Percentiles rank a stretch among this genome's conserved stretches.
Conservation (phyloP, 2,888 invertebrate species). For the Pocota personata region DNA sequence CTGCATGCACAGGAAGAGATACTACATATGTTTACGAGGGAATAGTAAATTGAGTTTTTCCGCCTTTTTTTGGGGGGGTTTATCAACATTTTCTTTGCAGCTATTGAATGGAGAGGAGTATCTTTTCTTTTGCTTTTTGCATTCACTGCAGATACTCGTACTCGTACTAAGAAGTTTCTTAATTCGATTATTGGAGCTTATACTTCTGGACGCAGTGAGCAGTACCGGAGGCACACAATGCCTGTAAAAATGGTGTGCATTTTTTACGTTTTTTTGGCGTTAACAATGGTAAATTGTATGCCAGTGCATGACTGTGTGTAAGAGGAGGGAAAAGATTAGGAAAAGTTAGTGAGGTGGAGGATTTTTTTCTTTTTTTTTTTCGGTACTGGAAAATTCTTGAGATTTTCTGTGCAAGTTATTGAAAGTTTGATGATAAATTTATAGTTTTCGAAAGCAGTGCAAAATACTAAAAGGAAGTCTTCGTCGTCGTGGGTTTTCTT, state of each 20-base stretch:
- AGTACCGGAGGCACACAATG: slow-evolving; percentile 34
- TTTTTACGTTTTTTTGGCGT: background rate
- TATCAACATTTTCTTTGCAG: slow-evolving; percentile 32
- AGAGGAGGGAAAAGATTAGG: slow-evolving; percentile 45
- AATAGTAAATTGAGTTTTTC: background rate
- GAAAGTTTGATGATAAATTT: slow-evolving; percentile 74
- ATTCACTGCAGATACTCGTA: slow-evolving; percentile 67
- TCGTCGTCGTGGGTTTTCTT: slow-evolving; percentile 3
- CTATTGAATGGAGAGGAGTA: background rate
- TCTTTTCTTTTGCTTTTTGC: slow-evolving; percentile 5
- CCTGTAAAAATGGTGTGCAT: background rate
- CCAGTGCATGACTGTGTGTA: slow-evolving; percentile 1
- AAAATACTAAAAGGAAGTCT: slow-evolving; percentile 33
- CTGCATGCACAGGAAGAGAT: background rate
- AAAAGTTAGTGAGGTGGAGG: slow-evolving; percentile 60
- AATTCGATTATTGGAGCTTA: slow-evolving; percentile 68
- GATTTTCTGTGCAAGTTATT: slow-evolving; percentile 63
- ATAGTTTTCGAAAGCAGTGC: slow-evolving; percentile 67
- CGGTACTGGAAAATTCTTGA: slow-evolving; percentile 32
- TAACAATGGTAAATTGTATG: background rate
- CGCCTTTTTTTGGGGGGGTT: background rate
- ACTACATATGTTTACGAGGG: slow-evolving; percentile 26
- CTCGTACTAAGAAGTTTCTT: slow-evolving; percentile 63
- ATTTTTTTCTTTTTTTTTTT: slow-evolving; percentile 16
- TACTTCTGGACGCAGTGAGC: slow-evolving; percentile 64